phyloP scores from a whole-genome alignment of 1,140 invertebrate species.

The Drosophila oshimai region DNA sequence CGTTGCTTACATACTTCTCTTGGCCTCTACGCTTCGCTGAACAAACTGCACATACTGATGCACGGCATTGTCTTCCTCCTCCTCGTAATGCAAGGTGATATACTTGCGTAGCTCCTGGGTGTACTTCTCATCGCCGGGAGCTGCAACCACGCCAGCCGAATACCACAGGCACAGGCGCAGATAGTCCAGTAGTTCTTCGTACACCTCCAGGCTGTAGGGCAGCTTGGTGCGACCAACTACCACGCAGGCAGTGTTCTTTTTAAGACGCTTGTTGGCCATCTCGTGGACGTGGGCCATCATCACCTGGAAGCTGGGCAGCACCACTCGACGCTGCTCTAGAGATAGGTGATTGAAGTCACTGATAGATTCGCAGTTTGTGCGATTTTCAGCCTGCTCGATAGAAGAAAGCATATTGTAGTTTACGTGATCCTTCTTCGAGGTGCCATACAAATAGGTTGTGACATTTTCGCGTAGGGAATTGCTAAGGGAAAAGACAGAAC shows the following conservation, averaged over 20 bases:
- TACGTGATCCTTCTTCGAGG: constrained; percentile 80
- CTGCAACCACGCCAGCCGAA: constrained; percentile 78
- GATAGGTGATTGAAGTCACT: constrained; percentile 74
- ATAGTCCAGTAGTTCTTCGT: constrained; percentile 90
- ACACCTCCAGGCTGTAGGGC: constrained; percentile 87
- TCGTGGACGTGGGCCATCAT: constrained; percentile 81
- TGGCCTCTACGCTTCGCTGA: constrained; percentile 74
- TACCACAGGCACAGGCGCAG: constrained; percentile 88
- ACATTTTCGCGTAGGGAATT: constrained; percentile 78
- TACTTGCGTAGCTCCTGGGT: constrained; percentile 61
- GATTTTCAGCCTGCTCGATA: constrained; percentile 58
- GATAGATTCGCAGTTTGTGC: constrained; percentile 36
- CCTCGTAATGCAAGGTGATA: constrained; percentile 60
- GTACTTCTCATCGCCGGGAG: constrained; percentile 80
- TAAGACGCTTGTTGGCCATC: constrained; percentile 79
- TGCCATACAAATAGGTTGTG: constrained; percentile 75
- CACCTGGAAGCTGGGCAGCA: constrained; percentile 79
- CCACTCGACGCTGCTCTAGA: constrained; percentile 71
- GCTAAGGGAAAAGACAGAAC: constrained; percentile 30
- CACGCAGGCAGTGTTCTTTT: constrained; percentile 82
- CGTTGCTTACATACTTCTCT: constrained; percentile 58
- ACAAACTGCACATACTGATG: constrained; percentile 81
- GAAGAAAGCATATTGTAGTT: constrained; percentile 75
- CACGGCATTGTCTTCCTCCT: constrained; percentile 68
- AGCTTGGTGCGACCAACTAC: constrained; percentile 87